Evolutionary conservation across 2,888 invertebrate species (phyloP).

Genomic region (Synergus itoensis): DNA sequence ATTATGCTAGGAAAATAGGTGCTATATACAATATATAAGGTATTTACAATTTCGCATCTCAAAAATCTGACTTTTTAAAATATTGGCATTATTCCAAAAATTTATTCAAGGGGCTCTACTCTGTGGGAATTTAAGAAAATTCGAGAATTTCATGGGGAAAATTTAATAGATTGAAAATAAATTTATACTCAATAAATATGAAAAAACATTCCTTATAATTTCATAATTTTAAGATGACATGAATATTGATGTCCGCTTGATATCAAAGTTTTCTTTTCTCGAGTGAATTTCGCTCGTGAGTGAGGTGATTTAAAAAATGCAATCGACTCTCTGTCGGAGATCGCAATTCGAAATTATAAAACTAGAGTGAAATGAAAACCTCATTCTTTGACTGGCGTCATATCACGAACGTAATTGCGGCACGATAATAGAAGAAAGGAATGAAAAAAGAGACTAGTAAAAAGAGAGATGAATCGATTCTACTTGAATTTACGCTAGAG

Average conservation of each 20-base stretch:
- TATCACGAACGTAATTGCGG: slow-evolving; percentile 35
- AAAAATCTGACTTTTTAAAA: too few relatives aligned
- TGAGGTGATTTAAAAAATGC: slow-evolving; percentile 36
- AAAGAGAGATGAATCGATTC: slow-evolving; percentile 3
- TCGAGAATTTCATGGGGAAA: too few relatives aligned
- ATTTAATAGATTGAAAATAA: too few relatives aligned
- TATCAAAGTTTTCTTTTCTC: slow-evolving; percentile 39
- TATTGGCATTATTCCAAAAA: too few relatives aligned
- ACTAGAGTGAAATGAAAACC: slow-evolving; percentile 48
- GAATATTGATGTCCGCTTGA: background rate
- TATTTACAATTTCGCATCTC: too few relatives aligned
- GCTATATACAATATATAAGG: too few relatives aligned
- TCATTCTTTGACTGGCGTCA: slow-evolving; percentile 45
- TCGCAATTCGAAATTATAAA: slow-evolving; percentile 47
- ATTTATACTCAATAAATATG: background rate
- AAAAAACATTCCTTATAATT: background rate
- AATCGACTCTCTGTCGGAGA: slow-evolving; percentile 43
- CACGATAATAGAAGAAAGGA: slow-evolving; percentile 20
- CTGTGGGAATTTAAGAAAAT: too few relatives aligned
- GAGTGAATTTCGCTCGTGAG: slow-evolving; percentile 36
- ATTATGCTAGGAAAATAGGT: too few relatives aligned
- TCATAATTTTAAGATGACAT: background rate
- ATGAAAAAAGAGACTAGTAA: background rate
- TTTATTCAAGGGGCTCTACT: too few relatives aligned
- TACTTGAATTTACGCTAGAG: background rate